These are phyloP conservation scores for Dendrolimus houi DNA, from an alignment of 2,888 invertebrate species.

Conservation along the genomic window DNA sequence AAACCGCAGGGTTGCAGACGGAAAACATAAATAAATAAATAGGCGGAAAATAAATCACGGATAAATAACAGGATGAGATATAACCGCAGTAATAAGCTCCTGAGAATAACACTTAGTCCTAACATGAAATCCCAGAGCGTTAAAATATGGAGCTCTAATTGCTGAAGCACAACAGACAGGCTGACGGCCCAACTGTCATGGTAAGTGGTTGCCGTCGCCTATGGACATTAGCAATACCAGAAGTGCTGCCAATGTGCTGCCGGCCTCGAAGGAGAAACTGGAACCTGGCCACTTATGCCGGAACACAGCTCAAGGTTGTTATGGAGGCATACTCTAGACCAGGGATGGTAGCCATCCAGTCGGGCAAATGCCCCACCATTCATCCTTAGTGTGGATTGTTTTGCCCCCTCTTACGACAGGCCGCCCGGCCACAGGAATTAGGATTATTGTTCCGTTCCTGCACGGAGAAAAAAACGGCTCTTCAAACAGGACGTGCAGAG, in stretches of 20 bases:
- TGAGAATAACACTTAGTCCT: too few relatives aligned
- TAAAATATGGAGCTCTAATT: background rate
- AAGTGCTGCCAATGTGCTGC: background rate
- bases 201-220: background rate
- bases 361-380: background rate
- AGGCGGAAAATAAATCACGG: too few relatives aligned
- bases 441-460: too few relatives aligned
- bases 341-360: background rate
- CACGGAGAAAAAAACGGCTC: too few relatives aligned
- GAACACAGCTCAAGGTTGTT: background rate
- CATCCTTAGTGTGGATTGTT: background rate
- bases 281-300: background rate
- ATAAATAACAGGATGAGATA: too few relatives aligned
- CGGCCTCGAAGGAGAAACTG: background rate
- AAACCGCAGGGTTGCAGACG: too few relatives aligned
- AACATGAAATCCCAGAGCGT: too few relatives aligned
- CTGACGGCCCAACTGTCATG: background rate
- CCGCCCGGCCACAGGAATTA: background rate
- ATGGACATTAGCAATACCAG: background rate
- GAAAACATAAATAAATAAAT: too few relatives aligned
- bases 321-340: background rate
- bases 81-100: too few relatives aligned
- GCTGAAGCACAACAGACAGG: background rate
- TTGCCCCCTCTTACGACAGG: background rate
- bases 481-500: too few relatives aligned